phyloP scores from a whole-genome alignment of 1,140 invertebrate genomes.

The Lycorma delicatula region DNA sequence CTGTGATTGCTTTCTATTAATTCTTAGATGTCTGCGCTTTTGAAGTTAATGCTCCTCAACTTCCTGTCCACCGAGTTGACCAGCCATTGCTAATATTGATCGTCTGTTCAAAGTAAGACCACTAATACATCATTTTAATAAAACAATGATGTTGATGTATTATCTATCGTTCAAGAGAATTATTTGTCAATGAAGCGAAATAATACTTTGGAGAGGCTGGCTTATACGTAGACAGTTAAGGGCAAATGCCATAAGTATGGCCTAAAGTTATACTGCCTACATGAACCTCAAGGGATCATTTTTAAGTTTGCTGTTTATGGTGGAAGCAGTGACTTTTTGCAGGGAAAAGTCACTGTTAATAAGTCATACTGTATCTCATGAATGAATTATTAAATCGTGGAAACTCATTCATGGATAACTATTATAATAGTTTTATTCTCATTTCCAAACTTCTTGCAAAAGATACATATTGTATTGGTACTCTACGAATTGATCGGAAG shows the following conservation, averaged over 20 bases:
- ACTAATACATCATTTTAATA: too few relatives aligned
- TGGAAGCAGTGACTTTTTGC: background rate
- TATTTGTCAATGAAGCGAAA: too few relatives aligned
- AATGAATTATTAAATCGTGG: background rate
- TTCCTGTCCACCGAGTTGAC: too few relatives aligned
- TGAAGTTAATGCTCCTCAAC: too few relatives aligned
- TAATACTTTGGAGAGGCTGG: too few relatives aligned
- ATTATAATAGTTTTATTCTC: slow-evolving; percentile 1
- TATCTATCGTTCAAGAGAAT: too few relatives aligned
- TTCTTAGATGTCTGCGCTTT: background rate
- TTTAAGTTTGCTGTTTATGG: too few relatives aligned
- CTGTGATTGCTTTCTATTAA: background rate
- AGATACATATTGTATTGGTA: slow-evolving; percentile 2
- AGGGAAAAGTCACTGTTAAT: background rate
- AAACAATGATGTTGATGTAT: too few relatives aligned
- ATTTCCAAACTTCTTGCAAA: background rate
- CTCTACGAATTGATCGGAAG: background rate
- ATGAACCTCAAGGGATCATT: too few relatives aligned
- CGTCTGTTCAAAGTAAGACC: too few relatives aligned
- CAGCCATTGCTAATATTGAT: background rate
- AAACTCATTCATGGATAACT: background rate
- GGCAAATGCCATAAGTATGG: background rate
- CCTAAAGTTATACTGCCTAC: background rate
- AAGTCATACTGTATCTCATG: background rate
- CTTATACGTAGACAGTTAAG: background rate